phyloP scores from a whole-genome alignment of 2,797 vertebrate species.

The Nyctalus aviator region DNA sequence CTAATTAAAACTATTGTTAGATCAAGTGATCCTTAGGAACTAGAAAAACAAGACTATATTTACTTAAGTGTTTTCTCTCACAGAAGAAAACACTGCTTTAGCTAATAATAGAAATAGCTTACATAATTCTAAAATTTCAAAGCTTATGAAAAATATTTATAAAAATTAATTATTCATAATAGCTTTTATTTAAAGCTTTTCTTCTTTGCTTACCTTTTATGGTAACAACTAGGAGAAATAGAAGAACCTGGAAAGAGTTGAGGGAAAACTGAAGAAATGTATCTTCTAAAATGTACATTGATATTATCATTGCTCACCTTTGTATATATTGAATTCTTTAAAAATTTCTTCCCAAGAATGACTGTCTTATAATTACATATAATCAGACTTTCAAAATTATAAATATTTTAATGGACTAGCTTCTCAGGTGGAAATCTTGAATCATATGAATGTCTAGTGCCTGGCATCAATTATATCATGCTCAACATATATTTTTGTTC shows the following conservation, averaged over 20 bases:
- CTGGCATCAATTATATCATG: not conserved
- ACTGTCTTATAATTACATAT: not conserved
- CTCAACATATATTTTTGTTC: not conserved
- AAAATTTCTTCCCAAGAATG: not conserved
- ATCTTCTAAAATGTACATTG: not conserved
- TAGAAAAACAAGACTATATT: slow-evolving; percentile 57
- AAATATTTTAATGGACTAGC: not conserved
- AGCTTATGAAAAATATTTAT: slow-evolving; percentile 12
- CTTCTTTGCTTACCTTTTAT: not conserved
- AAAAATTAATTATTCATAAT: not conserved
- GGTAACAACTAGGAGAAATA: not conserved
- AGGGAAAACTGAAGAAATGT: not conserved
- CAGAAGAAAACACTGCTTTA: not conserved
- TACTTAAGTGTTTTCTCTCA: slow-evolving; percentile 26
- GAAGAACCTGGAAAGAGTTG: not conserved
- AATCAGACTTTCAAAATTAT: not conserved
- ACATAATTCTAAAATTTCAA: not conserved
- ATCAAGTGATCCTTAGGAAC: slow-evolving; percentile 61
- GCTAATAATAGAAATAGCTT: slow-evolving; percentile 16
- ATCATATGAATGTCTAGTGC: not conserved
- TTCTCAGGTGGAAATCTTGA: not conserved
- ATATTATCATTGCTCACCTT: not conserved
- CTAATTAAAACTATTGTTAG: slow-evolving; percentile 65
- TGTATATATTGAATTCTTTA: slow-evolving; percentile 19
- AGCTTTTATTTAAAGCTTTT: not conserved